Base-by-base conservation (phyloP, 1,140 invertebrate species). In the Caenorhabditis inopinata region DNA sequence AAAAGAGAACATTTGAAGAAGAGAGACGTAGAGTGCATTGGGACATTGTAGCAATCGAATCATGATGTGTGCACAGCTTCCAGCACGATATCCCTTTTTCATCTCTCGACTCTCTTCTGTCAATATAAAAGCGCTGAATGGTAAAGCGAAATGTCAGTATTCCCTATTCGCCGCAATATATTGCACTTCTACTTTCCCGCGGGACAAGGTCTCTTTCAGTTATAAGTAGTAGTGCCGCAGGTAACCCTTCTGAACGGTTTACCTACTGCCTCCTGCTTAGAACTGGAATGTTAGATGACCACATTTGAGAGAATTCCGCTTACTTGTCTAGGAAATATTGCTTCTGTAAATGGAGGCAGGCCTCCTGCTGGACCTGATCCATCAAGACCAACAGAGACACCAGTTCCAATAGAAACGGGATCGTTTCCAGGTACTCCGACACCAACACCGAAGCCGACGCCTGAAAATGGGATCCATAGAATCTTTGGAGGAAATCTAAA, bases 361-460 rank as follows among this genome's bases (percentile, higher is more conserved):
- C 73, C 73, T 74, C 78, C 78, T 47, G 78, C 78, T 14, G 58
- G 49, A 14, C 78, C 78, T 16, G 62, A 74, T 46, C 18, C 78
- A 9, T 35, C 78, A 5, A 79, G 21, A 14, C 48, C 78, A 16
- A 79, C 62, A 25, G 32, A 38, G 9, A 79, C 62, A n/a, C 49
- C 35, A 32, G 73, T 51, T 79, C 78, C 80, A 48, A 82, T 77
- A 29, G 27, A 46, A 5, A 82, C 81, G 0, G 81, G 81, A 53
- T 82, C 81, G 62, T 82, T 82, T 32, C 77, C 77, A 25, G 81
- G 81, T 7, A 75, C 62, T 16, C 68, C 77, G 29, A 82, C 77
- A n/a, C 62, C 81, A 16, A 82, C 68, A 38, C 78, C 78, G 42
- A 82, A 82, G 21, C 81, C 81, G 12, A 82, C 81, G 21, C 80